Conservation (phyloP, 2,888 invertebrate genomes). For the Diarsia dahlii region DNA sequence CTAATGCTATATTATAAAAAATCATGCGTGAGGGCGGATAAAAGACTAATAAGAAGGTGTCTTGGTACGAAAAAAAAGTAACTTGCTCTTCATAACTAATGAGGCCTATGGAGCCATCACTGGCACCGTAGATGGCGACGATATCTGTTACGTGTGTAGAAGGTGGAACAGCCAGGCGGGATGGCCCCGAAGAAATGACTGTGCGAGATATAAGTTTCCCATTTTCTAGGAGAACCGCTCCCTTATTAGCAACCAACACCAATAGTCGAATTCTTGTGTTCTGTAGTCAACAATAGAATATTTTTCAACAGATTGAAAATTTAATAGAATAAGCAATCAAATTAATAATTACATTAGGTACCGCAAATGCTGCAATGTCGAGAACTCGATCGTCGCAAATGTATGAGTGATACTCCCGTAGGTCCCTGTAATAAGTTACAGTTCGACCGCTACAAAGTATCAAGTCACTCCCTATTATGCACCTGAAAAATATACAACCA, state of each 20-base stretch:
- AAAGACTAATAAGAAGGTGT: constrained; percentile 15
- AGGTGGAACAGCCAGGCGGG: constrained; percentile 80
- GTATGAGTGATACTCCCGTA: constrained; percentile 96
- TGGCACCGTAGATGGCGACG: constrained; percentile 95
- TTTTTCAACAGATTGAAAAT: constrained; percentile 27
- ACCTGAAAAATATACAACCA: constrained; percentile 89
- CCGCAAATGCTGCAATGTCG: constrained; percentile 92
- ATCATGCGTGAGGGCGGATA: neutral
- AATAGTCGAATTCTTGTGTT: constrained; percentile 92
- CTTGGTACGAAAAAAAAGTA: constrained; percentile 33
- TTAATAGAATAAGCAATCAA: constrained; percentile 19
- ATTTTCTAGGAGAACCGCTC: constrained; percentile 94
- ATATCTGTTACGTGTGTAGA: constrained; percentile 85
- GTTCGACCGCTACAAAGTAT: constrained; percentile 96
- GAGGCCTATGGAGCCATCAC: constrained; percentile 97
- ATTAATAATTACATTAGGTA: constrained; percentile 84
- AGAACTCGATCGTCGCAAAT: constrained; percentile 96
- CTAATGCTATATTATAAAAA: neutral
- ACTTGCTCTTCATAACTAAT: constrained; percentile 91
- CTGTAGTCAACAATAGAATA: constrained; percentile 80
- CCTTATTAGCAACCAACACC: constrained; percentile 95
- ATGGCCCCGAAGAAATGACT: constrained; percentile 80
- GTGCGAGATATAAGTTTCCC: constrained; percentile 90
- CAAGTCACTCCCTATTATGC: constrained; percentile 95
- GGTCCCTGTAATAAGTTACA: constrained; percentile 97